Evolutionary conservation across 23 tunicate genomes (phyloP).

Genomic region (Ascidia mentula): DNA sequence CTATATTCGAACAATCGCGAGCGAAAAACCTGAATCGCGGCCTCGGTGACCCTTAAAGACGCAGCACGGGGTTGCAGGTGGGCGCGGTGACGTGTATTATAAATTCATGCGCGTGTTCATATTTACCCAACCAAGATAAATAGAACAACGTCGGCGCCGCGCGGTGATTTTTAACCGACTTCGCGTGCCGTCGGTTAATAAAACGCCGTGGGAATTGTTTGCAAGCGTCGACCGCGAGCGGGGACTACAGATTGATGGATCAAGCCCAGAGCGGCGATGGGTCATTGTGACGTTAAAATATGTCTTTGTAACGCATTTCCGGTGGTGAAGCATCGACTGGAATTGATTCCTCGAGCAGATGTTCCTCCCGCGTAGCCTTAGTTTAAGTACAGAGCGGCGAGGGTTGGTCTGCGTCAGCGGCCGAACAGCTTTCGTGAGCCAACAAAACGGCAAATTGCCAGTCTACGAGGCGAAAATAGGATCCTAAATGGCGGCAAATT

Average conservation of each 20-base stretch:
- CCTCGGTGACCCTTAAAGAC: not conserved
- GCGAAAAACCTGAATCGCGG: not conserved
- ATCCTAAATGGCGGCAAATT: slow-evolving; percentile 38
- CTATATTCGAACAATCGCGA: not conserved
- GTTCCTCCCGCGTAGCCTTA: not conserved
- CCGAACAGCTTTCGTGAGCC: not conserved
- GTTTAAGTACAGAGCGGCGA: not conserved
- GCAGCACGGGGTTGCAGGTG: not conserved
- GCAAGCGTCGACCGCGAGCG: not conserved
- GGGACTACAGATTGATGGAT: not conserved
- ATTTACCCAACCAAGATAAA: not conserved
- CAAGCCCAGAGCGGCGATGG: not conserved
- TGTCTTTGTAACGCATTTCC: not conserved
- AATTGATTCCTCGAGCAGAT: not conserved
- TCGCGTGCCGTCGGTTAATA: not conserved
- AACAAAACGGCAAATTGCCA: slow-evolving; percentile 26
- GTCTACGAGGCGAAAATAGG: slow-evolving; percentile 25
- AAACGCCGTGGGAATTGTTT: not conserved
- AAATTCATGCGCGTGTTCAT: not conserved
- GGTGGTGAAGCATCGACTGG: not conserved
- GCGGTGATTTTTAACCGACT: not conserved
- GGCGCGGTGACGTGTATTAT: slow-evolving; percentile 2
- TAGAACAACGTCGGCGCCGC: no score
- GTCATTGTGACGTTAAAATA: not conserved
- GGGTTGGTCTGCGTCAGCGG: not conserved